phyloP scores from a whole-genome alignment of 2,797 vertebrate genomes.

The Sebastes nivosus region DNA sequence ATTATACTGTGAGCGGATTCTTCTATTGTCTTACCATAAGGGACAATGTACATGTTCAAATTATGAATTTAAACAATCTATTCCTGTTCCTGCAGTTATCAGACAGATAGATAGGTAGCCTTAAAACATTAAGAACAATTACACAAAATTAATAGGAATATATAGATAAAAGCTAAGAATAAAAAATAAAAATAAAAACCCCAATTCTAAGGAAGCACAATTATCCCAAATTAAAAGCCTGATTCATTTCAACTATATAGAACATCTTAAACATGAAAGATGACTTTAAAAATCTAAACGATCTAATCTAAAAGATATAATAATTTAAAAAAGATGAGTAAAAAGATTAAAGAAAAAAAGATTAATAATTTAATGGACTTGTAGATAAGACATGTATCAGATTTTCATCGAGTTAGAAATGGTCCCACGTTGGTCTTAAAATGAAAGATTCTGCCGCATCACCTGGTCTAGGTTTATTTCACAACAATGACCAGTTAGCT shows the following conservation, averaged over 20 bases:
- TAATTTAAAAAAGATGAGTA: no score
- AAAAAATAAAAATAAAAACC: neutral
- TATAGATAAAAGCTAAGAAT: neutral
- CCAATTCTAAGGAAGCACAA: neutral
- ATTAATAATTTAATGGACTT: no score
- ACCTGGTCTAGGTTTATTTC: no score
- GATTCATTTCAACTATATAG: neutral
- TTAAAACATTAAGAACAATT: neutral
- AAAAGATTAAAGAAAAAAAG: no score
- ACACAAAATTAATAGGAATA: neutral
- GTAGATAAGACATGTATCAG: no score
- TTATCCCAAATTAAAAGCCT: neutral
- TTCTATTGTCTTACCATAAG: neutral
- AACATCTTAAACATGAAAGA: no score
- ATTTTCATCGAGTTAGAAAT: no score
- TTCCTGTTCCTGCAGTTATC: neutral
- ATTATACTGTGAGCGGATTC: neutral
- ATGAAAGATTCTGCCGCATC: no score
- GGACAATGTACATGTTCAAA: neutral
- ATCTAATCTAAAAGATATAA: no score
- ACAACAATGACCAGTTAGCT: no score
- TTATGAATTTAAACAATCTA: neutral
- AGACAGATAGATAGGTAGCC: neutral
- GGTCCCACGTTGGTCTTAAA: no score
- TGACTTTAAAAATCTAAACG: no score